These are phyloP conservation scores for Caloenas nicobarica DNA, from an alignment of 2,113 vertebrate genomes.

Conservation along the genomic window DNA sequence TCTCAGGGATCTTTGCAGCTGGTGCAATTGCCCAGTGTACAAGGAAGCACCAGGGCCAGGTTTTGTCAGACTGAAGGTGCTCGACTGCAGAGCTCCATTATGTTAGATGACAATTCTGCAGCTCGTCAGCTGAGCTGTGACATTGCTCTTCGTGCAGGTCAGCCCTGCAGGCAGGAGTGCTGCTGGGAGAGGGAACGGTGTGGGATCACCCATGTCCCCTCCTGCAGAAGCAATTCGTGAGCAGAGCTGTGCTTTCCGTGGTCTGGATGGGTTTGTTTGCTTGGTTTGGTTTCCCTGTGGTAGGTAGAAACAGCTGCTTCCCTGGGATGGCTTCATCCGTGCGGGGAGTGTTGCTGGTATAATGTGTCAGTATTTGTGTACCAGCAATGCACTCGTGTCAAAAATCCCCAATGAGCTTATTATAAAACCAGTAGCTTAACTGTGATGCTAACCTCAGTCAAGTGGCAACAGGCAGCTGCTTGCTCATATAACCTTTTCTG, in stretches of 20 bases:
- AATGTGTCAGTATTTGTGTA: not conserved
- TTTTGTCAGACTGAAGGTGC: not conserved
- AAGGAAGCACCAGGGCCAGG: not conserved
- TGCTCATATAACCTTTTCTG: not conserved
- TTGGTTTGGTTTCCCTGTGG: not conserved
- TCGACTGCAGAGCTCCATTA: not conserved
- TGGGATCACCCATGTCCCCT: not conserved
- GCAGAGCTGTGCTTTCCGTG: not conserved
- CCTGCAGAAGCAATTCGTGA: not conserved
- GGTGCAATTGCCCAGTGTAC: not conserved
- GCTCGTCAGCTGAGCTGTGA: not conserved
- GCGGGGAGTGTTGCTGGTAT: not conserved
- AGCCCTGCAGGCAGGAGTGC: not conserved
- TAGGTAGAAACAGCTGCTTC: not conserved
- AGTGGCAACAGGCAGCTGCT: not conserved
- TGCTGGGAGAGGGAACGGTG: not conserved
- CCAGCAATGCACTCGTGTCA: not conserved
- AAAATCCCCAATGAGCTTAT: not conserved
- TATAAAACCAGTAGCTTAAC: not conserved
- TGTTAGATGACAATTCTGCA: too few relatives aligned
- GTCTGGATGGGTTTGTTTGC: not conserved
- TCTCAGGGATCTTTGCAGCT: accelerated
- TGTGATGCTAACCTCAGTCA: not conserved
- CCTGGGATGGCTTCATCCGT: not conserved
- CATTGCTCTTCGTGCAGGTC: not conserved